A percentile compares a stretch with the other conserved stretches of the same genome.
Evolutionary conservation across 2,113 vertebrate genomes (phyloP).

Genomic region (Notothenia coriiceps): DNA sequence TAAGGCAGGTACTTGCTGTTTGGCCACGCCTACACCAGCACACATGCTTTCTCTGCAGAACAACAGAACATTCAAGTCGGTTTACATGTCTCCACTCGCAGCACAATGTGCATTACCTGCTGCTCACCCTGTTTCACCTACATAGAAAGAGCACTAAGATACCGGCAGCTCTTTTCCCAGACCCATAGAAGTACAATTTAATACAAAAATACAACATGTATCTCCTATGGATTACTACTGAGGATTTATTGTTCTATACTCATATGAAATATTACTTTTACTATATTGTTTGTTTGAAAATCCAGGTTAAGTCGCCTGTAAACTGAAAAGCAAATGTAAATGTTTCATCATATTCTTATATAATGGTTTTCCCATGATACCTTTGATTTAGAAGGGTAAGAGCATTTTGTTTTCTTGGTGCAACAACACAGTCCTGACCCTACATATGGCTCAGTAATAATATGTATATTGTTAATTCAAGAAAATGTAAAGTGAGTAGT

Average conservation of each 20-base stretch:
- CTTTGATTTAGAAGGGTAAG: not conserved
- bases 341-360: not conserved
- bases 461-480: not conserved
- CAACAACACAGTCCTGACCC: too few species aligned
- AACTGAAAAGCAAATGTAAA: not conserved
- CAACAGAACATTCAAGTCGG: not conserved
- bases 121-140: not conserved
- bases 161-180: not conserved
- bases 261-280: not conserved
- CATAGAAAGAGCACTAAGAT: conserved; percentile 1
- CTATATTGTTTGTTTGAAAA: not conserved
- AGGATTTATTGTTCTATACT: not conserved
- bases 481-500: not conserved
- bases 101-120: not conserved
- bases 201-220: not conserved
- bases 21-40: conserved; percentile 42
- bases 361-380: not conserved
- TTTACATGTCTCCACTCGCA: conserved; percentile 38
- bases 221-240: not conserved
- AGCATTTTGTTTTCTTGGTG: too few species aligned
- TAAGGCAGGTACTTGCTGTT: not conserved
- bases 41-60: not conserved
- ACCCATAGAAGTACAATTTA: not conserved
- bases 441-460: too few species aligned
- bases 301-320: not conserved